Percentiles rank a stretch among this genome's conserved stretches.
phyloP scores from a whole-genome alignment of 2,888 invertebrate species.

The Yponomeuta malinellus region DNA sequence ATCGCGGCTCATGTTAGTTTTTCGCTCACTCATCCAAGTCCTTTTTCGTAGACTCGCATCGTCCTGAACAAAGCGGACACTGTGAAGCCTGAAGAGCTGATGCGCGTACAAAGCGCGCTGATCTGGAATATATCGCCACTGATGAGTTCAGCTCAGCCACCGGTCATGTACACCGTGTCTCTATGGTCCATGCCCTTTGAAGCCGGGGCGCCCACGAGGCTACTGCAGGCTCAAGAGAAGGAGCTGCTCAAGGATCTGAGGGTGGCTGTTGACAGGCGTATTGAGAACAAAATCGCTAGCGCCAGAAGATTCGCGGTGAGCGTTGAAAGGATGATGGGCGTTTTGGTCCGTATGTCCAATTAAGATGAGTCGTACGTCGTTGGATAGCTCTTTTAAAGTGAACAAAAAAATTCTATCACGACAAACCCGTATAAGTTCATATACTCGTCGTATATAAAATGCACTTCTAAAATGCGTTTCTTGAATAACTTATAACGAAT shows the following conservation, averaged over 20 bases:
- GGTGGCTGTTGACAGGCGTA: slow-evolving; percentile 89
- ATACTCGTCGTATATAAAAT: too few species aligned
- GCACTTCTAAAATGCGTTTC: too few species aligned
- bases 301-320: slow-evolving; percentile 95
- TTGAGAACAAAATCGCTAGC: slow-evolving; percentile 95
- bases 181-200: slow-evolving; percentile 92
- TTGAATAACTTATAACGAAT: too few species aligned
- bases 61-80: slow-evolving; percentile 96
- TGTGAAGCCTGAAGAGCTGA: slow-evolving; percentile 92
- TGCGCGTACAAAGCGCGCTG: slow-evolving; percentile 94
- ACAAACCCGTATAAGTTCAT: too few species aligned
- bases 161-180: slow-evolving; percentile 92
- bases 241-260: slow-evolving; percentile 91
- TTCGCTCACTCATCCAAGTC: neutral
- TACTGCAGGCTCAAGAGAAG: slow-evolving; percentile 92
- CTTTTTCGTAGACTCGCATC: slow-evolving; percentile 83
- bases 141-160: slow-evolving; percentile 96
- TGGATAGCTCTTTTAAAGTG: too few species aligned
- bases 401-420: too few species aligned
- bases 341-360: too few species aligned
- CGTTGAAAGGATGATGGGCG: slow-evolving; percentile 24
- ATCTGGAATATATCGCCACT: slow-evolving; percentile 98
- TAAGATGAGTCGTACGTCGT: too few species aligned
- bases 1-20: too few species aligned
- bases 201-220: slow-evolving; percentile 85